Conservation (phyloP, 2,888 invertebrate genomes). For the Punctoribates punctum region DNA sequence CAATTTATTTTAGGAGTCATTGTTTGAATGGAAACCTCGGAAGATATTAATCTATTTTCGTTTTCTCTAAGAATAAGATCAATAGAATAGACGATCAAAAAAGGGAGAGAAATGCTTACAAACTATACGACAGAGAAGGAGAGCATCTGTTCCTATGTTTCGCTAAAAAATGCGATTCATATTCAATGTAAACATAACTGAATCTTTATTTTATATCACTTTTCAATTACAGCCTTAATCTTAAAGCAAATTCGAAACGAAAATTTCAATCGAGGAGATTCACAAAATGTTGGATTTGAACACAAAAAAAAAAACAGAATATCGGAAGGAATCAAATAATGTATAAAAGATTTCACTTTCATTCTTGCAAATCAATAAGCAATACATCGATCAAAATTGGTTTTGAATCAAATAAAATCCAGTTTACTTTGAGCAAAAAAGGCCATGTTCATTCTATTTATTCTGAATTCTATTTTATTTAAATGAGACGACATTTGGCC, state of each 20-base stretch:
- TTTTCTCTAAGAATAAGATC: background rate
- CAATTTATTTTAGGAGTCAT: slow-evolving; percentile 2
- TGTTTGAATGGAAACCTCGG: background rate
- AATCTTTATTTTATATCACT: too few species aligned
- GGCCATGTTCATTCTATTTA: too few species aligned
- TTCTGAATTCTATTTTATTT: too few species aligned
- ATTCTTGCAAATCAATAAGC: too few species aligned
- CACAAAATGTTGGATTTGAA: too few species aligned
- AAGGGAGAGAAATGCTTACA: background rate
- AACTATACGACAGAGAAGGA: background rate
- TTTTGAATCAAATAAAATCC: too few species aligned
- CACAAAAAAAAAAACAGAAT: too few species aligned
- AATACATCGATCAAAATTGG: too few species aligned
- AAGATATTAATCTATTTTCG: background rate
- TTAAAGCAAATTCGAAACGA: background rate
- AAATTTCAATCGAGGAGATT: background rate
- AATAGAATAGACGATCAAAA: background rate
- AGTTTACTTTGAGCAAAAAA: too few species aligned
- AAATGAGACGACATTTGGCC: slow-evolving; percentile 1
- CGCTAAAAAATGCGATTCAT: background rate
- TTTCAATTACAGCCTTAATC: background rate
- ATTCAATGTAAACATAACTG: too few species aligned
- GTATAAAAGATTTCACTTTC: too few species aligned
- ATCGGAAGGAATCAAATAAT: too few species aligned
- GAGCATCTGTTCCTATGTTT: background rate